Conservation (phyloP, 2,888 invertebrate species). For the Dryadula phaetusa region DNA sequence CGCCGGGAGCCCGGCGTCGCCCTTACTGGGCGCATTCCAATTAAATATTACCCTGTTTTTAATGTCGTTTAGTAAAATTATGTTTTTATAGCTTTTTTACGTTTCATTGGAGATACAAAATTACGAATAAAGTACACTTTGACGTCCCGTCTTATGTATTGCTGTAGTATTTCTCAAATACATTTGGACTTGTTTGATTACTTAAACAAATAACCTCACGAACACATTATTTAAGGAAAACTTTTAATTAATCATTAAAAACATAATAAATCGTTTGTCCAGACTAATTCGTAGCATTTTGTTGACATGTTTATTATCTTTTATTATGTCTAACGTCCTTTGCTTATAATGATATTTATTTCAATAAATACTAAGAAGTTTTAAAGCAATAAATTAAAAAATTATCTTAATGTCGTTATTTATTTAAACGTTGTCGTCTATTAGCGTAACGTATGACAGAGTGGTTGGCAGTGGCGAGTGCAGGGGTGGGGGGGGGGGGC, state of each 20-base stretch:
- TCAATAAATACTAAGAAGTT: not conserved
- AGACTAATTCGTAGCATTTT: too few species aligned
- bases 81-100: conserved; percentile 10
- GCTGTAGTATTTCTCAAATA: not conserved
- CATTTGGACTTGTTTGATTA: not conserved
- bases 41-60: conserved; percentile 5
- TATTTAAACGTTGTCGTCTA: not conserved
- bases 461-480: not conserved
- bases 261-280: too few species aligned
- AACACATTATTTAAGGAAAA: not conserved
- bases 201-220: not conserved
- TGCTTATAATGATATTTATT: not conserved
- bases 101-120: not conserved
- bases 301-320: conserved; percentile 4
- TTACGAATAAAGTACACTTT: not conserved
- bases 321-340: not conserved
- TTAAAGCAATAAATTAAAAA: conserved; percentile 1
- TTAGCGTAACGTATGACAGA: not conserved
- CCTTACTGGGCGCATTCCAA: not conserved
- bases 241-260: too few species aligned
- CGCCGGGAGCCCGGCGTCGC: not conserved
- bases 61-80: conserved; percentile 8
- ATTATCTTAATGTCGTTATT: conserved; percentile 20
- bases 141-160: not conserved
- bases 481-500: not conserved